A percentile compares a stretch with the other conserved stretches of the same genome.
phyloP scores from a whole-genome alignment of 2,797 vertebrate genomes.

The Enteromius argenteus region DNA sequence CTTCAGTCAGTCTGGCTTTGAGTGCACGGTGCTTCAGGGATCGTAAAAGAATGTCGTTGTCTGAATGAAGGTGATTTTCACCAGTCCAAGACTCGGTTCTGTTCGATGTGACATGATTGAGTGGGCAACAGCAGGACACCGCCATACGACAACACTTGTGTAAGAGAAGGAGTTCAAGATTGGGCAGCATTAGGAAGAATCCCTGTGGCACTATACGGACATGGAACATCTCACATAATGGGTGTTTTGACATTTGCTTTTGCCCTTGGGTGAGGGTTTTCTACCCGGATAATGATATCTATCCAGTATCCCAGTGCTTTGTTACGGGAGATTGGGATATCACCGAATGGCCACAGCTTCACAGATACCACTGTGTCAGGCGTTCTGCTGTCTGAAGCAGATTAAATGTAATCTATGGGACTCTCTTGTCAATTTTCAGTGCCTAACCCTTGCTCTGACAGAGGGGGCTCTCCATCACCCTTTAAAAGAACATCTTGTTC shows the following conservation, averaged over 20 bases:
- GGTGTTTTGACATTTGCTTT: constrained; percentile 49
- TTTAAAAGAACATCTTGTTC: constrained; percentile 52
- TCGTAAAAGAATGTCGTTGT: constrained; percentile 40
- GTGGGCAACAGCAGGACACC: constrained; percentile 69
- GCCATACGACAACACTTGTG: constrained; percentile 67
- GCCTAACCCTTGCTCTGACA: constrained; percentile 65
- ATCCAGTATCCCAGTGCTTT: constrained; percentile 10
- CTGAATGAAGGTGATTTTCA: constrained; percentile 33
- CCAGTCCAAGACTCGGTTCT: constrained; percentile 29
- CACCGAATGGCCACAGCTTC: constrained; percentile 23
- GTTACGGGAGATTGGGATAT: constrained; percentile 23
- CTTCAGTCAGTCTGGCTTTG: neutral
- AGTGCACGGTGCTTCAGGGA: constrained; percentile 40
- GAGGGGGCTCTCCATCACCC: constrained; percentile 46
- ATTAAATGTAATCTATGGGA: constrained; percentile 36
- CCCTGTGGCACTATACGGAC: constrained; percentile 5
- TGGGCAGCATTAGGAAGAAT: neutral
- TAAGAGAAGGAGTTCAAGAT: constrained; percentile 42
- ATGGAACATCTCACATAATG: constrained; percentile 32
- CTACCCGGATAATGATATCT: neutral
- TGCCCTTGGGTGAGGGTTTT: constrained; percentile 4
- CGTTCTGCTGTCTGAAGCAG: constrained; percentile 34
- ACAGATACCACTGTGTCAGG: constrained; percentile 29
- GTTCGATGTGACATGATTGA: constrained; percentile 42
- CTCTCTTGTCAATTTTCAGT: constrained; percentile 64